Conservation (phyloP, 2,888 invertebrate species). For the Muschampia plurimacula region DNA sequence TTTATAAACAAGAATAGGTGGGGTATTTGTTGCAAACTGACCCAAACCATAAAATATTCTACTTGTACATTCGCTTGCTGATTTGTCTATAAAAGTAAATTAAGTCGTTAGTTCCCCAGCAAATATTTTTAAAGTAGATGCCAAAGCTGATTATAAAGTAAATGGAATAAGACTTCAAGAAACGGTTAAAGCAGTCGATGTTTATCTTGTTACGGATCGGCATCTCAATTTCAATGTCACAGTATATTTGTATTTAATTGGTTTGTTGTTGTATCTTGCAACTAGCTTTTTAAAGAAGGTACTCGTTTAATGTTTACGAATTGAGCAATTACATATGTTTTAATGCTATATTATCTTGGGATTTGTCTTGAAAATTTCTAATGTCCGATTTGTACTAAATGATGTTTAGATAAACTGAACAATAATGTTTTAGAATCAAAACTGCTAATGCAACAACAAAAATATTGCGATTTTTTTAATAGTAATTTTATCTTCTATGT, state of each 20-base stretch:
- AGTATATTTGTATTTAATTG: slow-evolving; percentile 33
- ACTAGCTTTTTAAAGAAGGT: slow-evolving; percentile 26
- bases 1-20: background rate
- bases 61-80: slow-evolving; percentile 9
- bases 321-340: background rate
- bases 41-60: slow-evolving; percentile 13
- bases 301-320: slow-evolving; percentile 12
- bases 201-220: slow-evolving; percentile 31
- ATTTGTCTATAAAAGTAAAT: slow-evolving; percentile 17
- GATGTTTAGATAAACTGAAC: background rate
- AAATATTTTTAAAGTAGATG: slow-evolving; percentile 26
- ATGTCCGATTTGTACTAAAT: background rate
- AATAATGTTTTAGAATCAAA: no score
- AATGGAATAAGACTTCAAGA: slow-evolving; percentile 29
- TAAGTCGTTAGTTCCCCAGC: slow-evolving; percentile 22
- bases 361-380: background rate
- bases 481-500: no score
- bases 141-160: slow-evolving; percentile 17
- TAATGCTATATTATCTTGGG: background rate
- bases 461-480: no score
- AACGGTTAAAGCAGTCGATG: slow-evolving; percentile 25
- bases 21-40: background rate
- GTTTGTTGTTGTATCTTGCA: slow-evolving; percentile 30
- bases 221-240: slow-evolving; percentile 36
- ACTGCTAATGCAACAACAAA: no score